Evolutionary conservation across 2,797 vertebrate genomes (phyloP).

Genomic region (Smutsia temminckii): DNA sequence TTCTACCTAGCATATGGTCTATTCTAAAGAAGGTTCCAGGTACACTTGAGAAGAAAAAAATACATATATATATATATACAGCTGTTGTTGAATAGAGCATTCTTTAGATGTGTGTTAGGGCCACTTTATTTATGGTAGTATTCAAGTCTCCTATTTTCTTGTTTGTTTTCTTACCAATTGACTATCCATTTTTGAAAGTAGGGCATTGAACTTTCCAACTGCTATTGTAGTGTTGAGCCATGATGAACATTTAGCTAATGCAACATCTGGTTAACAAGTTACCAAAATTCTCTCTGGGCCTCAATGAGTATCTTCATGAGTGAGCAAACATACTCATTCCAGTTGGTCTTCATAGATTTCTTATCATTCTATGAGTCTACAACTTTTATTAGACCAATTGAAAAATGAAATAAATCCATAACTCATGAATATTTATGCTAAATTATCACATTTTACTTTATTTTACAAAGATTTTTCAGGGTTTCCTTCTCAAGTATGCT

Average conservation of each 20-base stretch:
- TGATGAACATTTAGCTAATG: background rate
- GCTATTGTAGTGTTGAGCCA: background rate
- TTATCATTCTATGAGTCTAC: background rate
- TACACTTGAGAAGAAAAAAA: background rate
- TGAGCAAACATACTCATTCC: background rate
- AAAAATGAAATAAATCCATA: background rate
- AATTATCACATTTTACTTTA: background rate
- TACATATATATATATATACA: background rate
- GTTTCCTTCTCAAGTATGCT: background rate
- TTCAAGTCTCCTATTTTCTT: background rate
- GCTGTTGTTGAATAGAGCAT: background rate
- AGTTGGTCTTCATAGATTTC: background rate
- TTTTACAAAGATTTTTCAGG: background rate
- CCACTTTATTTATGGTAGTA: background rate
- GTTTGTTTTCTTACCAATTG: background rate
- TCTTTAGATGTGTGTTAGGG: background rate
- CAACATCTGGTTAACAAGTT: background rate
- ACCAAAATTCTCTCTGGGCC: background rate
- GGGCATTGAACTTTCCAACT: background rate
- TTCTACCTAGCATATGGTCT: background rate
- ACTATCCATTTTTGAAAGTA: background rate
- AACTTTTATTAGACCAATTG: background rate
- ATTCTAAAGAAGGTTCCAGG: background rate
- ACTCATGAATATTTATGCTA: background rate
- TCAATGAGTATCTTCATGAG: background rate